Conservation (phyloP, 2,113 vertebrate species). For the Proterorhinus semilunaris region DNA sequence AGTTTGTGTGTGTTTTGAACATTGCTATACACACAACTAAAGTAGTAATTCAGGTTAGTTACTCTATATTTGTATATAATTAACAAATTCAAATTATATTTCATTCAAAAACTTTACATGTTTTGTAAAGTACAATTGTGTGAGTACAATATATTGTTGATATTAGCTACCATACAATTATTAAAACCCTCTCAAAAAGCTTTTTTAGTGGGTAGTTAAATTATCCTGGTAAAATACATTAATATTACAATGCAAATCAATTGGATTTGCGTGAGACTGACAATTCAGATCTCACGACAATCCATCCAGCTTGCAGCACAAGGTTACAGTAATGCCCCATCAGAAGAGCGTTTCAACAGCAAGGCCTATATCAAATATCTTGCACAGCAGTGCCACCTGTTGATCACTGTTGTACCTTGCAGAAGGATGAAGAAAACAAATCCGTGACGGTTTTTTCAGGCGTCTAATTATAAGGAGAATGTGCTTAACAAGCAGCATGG, state of each 20-base stretch:
- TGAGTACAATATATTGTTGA: too few species aligned
- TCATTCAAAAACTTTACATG: too few species aligned
- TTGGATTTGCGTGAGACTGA: too few species aligned
- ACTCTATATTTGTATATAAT: background rate
- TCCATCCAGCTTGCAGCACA: too few species aligned
- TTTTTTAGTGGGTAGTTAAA: too few species aligned
- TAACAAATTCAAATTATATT: too few species aligned
- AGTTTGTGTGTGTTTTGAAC: background rate
- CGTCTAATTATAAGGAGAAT: conserved; percentile 78
- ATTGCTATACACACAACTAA: conserved; percentile 10
- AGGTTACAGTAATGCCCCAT: background rate
- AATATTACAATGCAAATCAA: too few species aligned
- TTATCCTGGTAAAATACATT: too few species aligned
- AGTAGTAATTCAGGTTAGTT: background rate
- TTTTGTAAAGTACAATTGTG: too few species aligned
- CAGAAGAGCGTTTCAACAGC: background rate
- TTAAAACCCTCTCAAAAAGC: too few species aligned
- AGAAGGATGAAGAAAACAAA: conserved; percentile 41
- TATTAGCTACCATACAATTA: too few species aligned
- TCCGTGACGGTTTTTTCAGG: conserved; percentile 69
- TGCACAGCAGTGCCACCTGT: conserved; percentile 67
- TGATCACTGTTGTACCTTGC: conserved; percentile 39
- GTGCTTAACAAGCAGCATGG: conserved; percentile 75
- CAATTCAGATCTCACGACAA: too few species aligned
- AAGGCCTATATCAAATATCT: background rate